Percentiles rank a stretch among this genome's conserved stretches.
phyloP scores from a whole-genome alignment of 2,888 invertebrate genomes.

The Stenoptilia bipunctidactyla region DNA sequence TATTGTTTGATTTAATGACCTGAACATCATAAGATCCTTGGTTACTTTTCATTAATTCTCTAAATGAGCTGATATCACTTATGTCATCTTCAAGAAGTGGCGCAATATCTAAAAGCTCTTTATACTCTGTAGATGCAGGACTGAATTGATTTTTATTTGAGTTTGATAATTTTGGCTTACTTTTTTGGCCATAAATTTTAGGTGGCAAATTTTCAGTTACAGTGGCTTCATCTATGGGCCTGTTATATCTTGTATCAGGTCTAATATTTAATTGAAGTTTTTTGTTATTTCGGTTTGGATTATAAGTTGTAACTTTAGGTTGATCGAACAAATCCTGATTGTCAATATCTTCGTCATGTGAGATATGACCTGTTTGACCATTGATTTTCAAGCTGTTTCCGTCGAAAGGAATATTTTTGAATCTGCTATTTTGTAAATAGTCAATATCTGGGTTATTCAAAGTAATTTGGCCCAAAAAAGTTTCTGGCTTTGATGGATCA shows the following conservation, averaged over 20 bases:
- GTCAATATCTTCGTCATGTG: slow-evolving; percentile 50
- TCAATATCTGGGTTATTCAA: slow-evolving; percentile 72
- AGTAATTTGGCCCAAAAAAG: slow-evolving; percentile 74
- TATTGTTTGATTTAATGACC: slow-evolving; percentile 61
- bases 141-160: slow-evolving; percentile 9
- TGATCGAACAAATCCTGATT: slow-evolving; percentile 55
- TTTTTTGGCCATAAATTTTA: background rate
- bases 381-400: slow-evolving; percentile 61
- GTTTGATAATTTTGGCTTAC: background rate
- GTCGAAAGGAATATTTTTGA: slow-evolving; percentile 59
- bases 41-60: slow-evolving; percentile 59
- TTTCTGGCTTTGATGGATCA: slow-evolving; percentile 73
- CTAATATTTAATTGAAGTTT: slow-evolving; percentile 38
- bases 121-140: slow-evolving; percentile 48
- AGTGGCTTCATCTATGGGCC: slow-evolving; percentile 24
- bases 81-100: slow-evolving; percentile 72
- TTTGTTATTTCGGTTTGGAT: slow-evolving; percentile 52
- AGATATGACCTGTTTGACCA: slow-evolving; percentile 49
- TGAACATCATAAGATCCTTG: slow-evolving; percentile 63
- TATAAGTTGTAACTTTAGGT: slow-evolving; percentile 59
- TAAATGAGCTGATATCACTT: slow-evolving; percentile 57
- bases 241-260: slow-evolving; percentile 32
- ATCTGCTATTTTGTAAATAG: slow-evolving; percentile 52
- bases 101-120: slow-evolving; percentile 66
- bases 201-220: slow-evolving; percentile 23